These are phyloP conservation scores for Metacarcinus magister DNA, from an alignment of 2,888 invertebrate species.

Conservation along the genomic window DNA sequence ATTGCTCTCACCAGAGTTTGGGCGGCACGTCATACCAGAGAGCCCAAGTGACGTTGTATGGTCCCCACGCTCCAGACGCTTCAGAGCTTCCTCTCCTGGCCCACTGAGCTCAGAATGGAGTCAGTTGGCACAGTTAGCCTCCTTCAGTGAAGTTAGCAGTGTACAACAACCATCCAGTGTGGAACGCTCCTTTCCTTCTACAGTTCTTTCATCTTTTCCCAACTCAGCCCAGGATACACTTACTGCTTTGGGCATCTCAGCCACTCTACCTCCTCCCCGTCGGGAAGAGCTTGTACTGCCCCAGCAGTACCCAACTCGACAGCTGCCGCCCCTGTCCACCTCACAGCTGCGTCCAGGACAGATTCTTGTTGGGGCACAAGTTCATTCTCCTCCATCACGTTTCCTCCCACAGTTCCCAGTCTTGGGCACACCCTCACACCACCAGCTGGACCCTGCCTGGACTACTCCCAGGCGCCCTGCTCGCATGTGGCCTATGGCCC, in stretches of 20 bases:
- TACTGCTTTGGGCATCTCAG: conserved; percentile 77
- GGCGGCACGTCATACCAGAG: conserved; percentile 81
- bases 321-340: conserved; percentile 75
- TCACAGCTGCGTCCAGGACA: conserved; percentile 76
- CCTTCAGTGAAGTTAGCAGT: conserved; percentile 83
- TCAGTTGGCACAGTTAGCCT: conserved; percentile 82
- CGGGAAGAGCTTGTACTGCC: conserved; percentile 54
- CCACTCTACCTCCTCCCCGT: conserved; percentile 62
- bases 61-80: conserved; percentile 83
- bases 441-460: conserved; percentile 70
- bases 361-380: conserved; percentile 80
- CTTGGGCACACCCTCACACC: conserved; percentile 78
- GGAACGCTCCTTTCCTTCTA: conserved; percentile 84
- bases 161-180: conserved; percentile 83
- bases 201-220: conserved; percentile 83
- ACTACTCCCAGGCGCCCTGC: conserved; percentile 75
- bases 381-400: conserved; percentile 80
- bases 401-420: conserved; percentile 76
- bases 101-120: conserved; percentile 83
- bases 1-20: conserved; percentile 81
- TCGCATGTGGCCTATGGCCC: conserved; percentile 73
- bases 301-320: conserved; percentile 58
- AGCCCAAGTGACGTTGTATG: conserved; percentile 78
- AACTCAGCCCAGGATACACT: conserved; percentile 80
- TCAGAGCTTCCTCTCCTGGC: conserved; percentile 84